Evolutionary conservation across 2,888 invertebrate species (phyloP).

Genomic region (Standfussiana lucernea): DNA sequence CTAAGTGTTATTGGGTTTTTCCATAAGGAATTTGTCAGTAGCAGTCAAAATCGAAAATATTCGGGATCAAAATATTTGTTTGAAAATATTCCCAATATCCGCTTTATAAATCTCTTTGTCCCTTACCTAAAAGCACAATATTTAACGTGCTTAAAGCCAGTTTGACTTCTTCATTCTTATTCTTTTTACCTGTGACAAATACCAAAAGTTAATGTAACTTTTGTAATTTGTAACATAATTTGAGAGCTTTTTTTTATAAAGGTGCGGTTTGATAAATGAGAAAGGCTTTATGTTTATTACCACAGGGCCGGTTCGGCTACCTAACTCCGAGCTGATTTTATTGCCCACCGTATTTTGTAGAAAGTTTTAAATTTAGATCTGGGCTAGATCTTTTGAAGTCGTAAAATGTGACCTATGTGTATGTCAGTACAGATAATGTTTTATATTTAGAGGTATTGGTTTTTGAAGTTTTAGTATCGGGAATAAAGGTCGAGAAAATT

Average conservation of each 20-base stretch:
- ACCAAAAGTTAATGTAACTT: constrained; percentile 32
- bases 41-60: too few relatives aligned
- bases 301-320: constrained; percentile 7
- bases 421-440: not conserved
- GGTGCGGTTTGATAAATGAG: constrained; percentile 70
- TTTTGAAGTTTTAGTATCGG: not conserved
- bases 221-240: constrained; percentile 67
- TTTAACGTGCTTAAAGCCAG: not conserved
- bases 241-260: constrained; percentile 66
- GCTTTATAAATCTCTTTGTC: too few relatives aligned
- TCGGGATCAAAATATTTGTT: too few relatives aligned
- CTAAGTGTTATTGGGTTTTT: too few relatives aligned
- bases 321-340: constrained; percentile 24
- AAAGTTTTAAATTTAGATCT: constrained; percentile 33
- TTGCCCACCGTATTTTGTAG: constrained; percentile 30
- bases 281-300: constrained; percentile 63
- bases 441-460: constrained; percentile 9
- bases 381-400: constrained; percentile 23
- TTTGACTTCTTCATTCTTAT: not conserved
- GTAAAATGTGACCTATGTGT: constrained; percentile 28
- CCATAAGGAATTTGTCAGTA: too few relatives aligned
- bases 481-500: not conserved
- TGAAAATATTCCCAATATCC: too few relatives aligned
- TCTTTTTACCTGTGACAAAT: constrained; percentile 2
- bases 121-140: too few relatives aligned